phyloP scores from a whole-genome alignment of 37 sponge, comb jelly and placozoan species.

The Spongilla lacustris region DNA sequence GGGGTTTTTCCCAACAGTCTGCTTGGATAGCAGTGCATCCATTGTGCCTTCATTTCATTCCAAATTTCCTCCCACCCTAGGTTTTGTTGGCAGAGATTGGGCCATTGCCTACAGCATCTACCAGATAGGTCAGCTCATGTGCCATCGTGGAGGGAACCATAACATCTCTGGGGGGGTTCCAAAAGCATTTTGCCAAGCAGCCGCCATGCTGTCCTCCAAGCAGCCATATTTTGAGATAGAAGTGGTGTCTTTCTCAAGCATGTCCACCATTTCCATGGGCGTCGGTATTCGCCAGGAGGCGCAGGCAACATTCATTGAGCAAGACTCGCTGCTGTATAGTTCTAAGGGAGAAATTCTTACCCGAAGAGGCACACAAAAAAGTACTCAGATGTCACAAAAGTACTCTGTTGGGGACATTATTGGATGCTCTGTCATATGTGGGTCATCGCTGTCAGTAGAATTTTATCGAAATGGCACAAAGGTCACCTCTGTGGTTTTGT shows the following conservation, averaged over 20 bases:
- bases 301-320: neutral
- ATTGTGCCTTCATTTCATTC: conserved; percentile 13
- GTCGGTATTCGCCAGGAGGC: conserved; percentile 15
- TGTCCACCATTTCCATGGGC: conserved; percentile 36
- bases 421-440: conserved; percentile 30
- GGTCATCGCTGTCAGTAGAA: conserved; percentile 3
- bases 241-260: conserved; percentile 5
- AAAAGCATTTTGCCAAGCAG: conserved; percentile 40
- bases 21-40: conserved; percentile 48
- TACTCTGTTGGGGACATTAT: conserved; percentile 54
- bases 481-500: neutral
- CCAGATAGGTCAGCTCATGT: conserved; percentile 40
- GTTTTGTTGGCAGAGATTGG: conserved; percentile 43
- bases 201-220: conserved; percentile 17
- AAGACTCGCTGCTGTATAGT: conserved; percentile 43
- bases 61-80: conserved; percentile 30
- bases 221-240: conserved; percentile 59
- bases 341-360: conserved; percentile 39
- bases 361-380: conserved; percentile 6
- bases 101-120: conserved; percentile 26
- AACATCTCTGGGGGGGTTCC: conserved; percentile 1
- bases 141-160: conserved; percentile 24
- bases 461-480: conserved; percentile 43
- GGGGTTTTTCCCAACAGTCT: conserved; percentile 63
- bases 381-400: neutral